Evolutionary conservation across 2,113 vertebrate species (phyloP), one percentile per base, ranked within the genome.

Genomic region (human (Homo sapiens)): DNA sequence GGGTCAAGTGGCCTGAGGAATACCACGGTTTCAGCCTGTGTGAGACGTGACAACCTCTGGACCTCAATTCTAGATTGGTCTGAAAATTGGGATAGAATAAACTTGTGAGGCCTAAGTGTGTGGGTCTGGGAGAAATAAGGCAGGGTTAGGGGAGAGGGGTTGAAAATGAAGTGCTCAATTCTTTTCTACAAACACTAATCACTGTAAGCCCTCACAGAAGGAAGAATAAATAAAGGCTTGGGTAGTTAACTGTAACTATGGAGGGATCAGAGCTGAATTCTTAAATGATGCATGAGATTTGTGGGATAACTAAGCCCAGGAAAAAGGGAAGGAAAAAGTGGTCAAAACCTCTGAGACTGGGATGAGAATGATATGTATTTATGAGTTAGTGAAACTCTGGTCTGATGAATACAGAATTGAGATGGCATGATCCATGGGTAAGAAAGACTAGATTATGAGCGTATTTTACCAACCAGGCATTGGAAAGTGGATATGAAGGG

Each of bases 21-120:
- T 1, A 68, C 2, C 14, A 16, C 2, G 3, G 2, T 85, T 55
- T 57, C 61, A 52, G 0, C 1, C 20, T 52, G 3, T 2, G 1
- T 14, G 38, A n/a, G 59, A 16, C 22, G 12, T 48, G 10, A 40
- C 45, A 32, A 6, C 8, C 52, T 97, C 13, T 48, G 57, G 14
- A 3, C 22, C 32, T 92, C 17, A 45, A 32, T n/a, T 84, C 12
- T 6, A 18, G 23, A 68, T 18, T 94, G 64, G 16, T 30, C 23
- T 48, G 72, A 84, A 50, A 68, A 89, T 35, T 81, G 50, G 50
- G 8, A 27, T 2, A 82, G 59, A 17, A 75, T 68, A 20, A 94
- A 84, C 0, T 73, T 48, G 43, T 38, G 27, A 89, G 64, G 12
- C 30, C 43, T 59, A 6, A 2, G 66, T 73, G 1, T 43, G 2